Evolutionary conservation across 2,113 vertebrate genomes (phyloP), one percentile per base, ranked within the genome.

Genomic region (Atractosteus spatula): DNA sequence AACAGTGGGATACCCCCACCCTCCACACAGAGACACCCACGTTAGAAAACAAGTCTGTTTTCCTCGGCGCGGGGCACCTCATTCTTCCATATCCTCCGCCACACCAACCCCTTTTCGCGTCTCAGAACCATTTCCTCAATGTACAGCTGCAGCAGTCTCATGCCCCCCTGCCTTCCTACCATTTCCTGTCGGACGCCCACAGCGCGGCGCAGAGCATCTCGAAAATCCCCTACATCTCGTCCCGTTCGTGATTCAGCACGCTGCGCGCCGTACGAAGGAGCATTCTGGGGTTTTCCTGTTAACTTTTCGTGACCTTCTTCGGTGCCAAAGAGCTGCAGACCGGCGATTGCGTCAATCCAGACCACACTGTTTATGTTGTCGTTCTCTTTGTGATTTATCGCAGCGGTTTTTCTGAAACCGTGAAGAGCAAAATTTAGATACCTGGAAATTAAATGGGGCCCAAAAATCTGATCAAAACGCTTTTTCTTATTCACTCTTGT

Each of bases 71-170:
- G n/a, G 29, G 29, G 29, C 16, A 73, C 47, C 14, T 17, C 66
- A 72, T 70, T 72, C 75, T 73, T 75, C 69, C 77, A 74, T 69
- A 74, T 74, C 76, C 76, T 57, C 72, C 71, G 75, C 79, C 71
- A 63, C 68, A n/a, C 13, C 63, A 54, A 47, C 69, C 63, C 44
- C 47, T 70, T 41, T 72, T 67, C 69, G 66, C 66, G 14, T 80
- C 54, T 71, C 41, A 71, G 57, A 54, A 55, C 64, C 59, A 76
- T 70, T 77, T 83, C 79, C 79, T 73, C 71, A 73, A 66, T 69
- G 68, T 63, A 66, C 59, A 76, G 71, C 69, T 73, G 74, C 61
- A 68, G 8, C 12, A 62, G 73, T 71, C 69, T 16, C 64, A 56
- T 62, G 42, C 54, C n/a, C 29, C 45, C 61, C 57, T 42, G 3